phyloP scores from a whole-genome alignment of 2,888 invertebrate species.

The Hesperia comma region DNA sequence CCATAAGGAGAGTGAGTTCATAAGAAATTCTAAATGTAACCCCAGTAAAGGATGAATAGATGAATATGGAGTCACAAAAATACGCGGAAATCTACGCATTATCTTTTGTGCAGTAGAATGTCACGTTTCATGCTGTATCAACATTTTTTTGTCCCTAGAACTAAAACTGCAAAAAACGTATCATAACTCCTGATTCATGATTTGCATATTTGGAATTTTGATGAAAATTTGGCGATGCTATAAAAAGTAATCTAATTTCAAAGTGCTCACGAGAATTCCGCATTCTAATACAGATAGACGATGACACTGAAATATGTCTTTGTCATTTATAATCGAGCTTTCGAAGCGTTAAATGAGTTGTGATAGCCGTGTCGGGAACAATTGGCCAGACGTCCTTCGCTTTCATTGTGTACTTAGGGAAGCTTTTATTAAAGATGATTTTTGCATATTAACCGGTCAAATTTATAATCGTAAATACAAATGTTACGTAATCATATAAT shows the following conservation, averaged over 20 bases:
- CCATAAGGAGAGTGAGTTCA: no score
- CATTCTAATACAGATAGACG: slow-evolving; percentile 10
- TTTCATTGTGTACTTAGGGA: not conserved
- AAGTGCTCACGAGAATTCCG: not conserved
- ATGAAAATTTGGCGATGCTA: not conserved
- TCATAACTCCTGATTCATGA: not conserved
- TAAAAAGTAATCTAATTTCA: slow-evolving; percentile 5
- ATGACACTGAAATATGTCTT: slow-evolving; percentile 11
- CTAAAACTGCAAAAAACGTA: not conserved
- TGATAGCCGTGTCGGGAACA: slow-evolving; percentile 28
- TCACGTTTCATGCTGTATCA: no score
- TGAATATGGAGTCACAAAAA: no score
- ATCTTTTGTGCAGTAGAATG: no score
- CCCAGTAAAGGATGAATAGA: no score
- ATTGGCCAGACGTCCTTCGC: slow-evolving; percentile 2
- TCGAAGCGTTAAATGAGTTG: slow-evolving; percentile 31
- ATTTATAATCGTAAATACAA: no score
- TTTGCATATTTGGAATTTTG: not conserved
- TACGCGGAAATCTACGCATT: no score
- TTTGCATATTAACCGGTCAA: not conserved
- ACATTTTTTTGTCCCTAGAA: no score
- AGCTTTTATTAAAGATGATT: slow-evolving; percentile 5
- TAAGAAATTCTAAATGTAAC: no score
- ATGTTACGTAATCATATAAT: no score
- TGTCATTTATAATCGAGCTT: slow-evolving; percentile 22